phyloP scores from a whole-genome alignment of 1,140 invertebrate genomes.

The Uloborus diversus region DNA sequence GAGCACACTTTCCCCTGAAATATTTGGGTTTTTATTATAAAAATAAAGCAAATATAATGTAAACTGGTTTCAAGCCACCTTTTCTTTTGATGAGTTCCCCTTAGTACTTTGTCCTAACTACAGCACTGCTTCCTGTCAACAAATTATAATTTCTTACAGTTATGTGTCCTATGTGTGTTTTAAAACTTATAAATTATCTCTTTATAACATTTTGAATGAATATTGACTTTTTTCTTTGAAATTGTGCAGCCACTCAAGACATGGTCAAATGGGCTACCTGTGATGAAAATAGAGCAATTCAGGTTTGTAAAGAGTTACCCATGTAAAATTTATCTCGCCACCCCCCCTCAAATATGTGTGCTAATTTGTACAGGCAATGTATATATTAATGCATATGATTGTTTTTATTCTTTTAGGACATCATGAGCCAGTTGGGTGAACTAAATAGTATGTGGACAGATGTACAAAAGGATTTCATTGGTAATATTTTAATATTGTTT shows the following conservation, averaged over 20 bases:
- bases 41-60: no score
- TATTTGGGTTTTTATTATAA: no score
- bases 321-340: not conserved
- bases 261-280: slow-evolving; percentile 69
- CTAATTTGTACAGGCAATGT: not conserved
- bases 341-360: not conserved
- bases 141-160: no score
- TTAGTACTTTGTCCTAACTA: no score
- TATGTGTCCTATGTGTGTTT: no score
- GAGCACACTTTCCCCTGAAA: no score
- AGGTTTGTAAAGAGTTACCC: slow-evolving; percentile 58
- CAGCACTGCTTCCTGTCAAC: no score
- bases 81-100: no score
- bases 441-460: slow-evolving; percentile 69
- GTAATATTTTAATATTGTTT: slow-evolving; percentile 58
- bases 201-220: not conserved
- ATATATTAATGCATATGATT: not conserved
- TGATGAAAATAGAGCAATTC: slow-evolving; percentile 69
- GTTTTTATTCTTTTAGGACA: slow-evolving; percentile 63
- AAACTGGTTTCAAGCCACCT: no score
- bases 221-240: slow-evolving; percentile 45
- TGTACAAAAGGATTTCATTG: slow-evolving; percentile 69
- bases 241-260: slow-evolving; percentile 67
- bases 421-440: slow-evolving; percentile 68
- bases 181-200: not conserved